Evolutionary conservation across 2,113 vertebrate species (phyloP), one percentile per base, ranked within the genome.

Genomic region (Eptesicus fuscus): DNA sequence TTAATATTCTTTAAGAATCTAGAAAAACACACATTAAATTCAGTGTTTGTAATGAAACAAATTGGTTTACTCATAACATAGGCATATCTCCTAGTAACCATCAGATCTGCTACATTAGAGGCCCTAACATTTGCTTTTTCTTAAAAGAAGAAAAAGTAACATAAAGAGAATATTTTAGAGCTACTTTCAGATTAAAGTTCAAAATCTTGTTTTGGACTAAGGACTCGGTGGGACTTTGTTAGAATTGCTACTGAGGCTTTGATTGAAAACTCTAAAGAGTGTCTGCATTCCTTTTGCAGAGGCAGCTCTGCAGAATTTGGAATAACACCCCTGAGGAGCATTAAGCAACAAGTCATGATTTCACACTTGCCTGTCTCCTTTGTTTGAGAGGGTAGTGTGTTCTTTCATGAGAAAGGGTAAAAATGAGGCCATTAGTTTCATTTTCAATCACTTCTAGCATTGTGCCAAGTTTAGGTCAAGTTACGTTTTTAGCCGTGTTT

Each of bases 331-430:
- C 78, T 30, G 79, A 91, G 94, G 93, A 90, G 44, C 79, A 92
- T 89, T 96, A 93, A 3, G 0, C n/a, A 92, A 79, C 3, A 17
- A 97, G 87, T 94, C 94, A 87, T 86, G 94, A 85, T 88, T 97
- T 96, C 87, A 95, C 49, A 82, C 67, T 96, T 90, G 93, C 53
- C 42, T 83, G 37, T 97, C 69, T 79, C 84, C 96, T 97, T 96
- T 97, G 84, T 88, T 90, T 85, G 97, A 96, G 73, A 82, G 84
- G 77, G 47, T 83, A 74, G 90, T 83, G 90, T 83, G 95, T 96
- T 89, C 56, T 96, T 93, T 82, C 3, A 0, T 67, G 93, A 91
- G 42, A 77, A 49, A 92, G 35, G 73, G 61, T 92, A 85, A 85
- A 95, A 96, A 96, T 93, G 67, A 97, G 73, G 42, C 22, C 25